Conservation (phyloP, 2,797 vertebrate species). For the Crocodylus rhombifer region DNA sequence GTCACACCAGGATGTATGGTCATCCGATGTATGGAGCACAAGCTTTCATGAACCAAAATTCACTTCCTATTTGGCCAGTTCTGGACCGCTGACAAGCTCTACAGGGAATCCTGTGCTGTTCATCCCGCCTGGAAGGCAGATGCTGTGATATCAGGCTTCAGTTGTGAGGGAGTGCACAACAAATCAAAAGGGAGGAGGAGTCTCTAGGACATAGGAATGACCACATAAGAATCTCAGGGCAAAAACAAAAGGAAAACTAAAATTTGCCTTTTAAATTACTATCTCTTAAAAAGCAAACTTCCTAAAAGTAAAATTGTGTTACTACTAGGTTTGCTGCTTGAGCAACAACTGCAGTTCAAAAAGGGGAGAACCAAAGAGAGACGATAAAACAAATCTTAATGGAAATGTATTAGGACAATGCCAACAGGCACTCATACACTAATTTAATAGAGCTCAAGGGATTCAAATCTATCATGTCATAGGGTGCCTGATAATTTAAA, state of each 20-base stretch:
- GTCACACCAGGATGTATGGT: too few relatives aligned
- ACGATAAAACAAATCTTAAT: background rate
- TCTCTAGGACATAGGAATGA: background rate
- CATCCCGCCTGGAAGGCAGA: background rate
- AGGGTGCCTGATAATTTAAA: background rate
- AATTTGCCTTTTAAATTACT: conserved; percentile 6
- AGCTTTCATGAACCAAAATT: too few relatives aligned
- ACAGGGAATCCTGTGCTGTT: background rate
- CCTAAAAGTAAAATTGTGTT: background rate
- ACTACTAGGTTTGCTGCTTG: background rate
- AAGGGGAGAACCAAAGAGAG: background rate
- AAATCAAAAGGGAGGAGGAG: background rate
- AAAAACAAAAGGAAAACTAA: background rate
- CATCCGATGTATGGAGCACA: too few relatives aligned
- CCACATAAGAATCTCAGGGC: background rate
- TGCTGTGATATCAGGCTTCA: background rate
- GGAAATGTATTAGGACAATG: background rate
- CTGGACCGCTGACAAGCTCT: conserved; percentile 6
- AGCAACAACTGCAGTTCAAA: background rate
- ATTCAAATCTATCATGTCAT: conserved; percentile 5
- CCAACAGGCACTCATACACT: background rate
- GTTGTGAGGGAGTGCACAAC: conserved; percentile 2
- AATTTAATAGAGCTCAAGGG: conserved; percentile 24
- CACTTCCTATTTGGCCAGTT: conserved; percentile 9
- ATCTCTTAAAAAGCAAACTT: background rate